These are phyloP conservation scores for Onychomys leucogaster DNA, from an alignment of 2,797 vertebrate species.

Conservation along the genomic window DNA sequence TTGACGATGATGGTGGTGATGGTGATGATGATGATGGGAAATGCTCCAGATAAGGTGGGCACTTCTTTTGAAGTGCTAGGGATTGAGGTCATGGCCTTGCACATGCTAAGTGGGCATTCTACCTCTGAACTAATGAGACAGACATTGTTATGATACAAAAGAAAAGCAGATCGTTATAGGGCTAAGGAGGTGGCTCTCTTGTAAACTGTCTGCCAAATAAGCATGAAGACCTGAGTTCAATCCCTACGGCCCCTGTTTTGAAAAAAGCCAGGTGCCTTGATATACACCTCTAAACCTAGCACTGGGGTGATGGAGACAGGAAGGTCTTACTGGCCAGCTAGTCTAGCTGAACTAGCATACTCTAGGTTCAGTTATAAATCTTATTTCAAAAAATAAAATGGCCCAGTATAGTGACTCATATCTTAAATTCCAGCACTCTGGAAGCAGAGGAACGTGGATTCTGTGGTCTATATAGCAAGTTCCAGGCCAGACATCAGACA, in stretches of 20 bases:
- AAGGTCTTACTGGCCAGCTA: neutral
- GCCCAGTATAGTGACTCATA: neutral
- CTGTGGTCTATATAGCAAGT: neutral
- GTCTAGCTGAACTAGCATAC: neutral
- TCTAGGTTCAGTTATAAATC: neutral
- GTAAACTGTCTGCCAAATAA: neutral
- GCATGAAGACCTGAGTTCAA: neutral
- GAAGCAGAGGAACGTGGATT: neutral
- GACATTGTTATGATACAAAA: constrained; percentile 1
- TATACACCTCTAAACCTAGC: neutral
- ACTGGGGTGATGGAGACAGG: neutral
- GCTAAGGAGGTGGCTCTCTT: neutral
- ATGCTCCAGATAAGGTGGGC: neutral
- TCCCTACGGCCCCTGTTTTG: neutral
- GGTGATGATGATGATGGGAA: neutral
- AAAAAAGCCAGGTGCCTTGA: neutral
- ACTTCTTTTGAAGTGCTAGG: neutral
- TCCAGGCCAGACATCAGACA: neutral
- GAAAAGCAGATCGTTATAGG: neutral
- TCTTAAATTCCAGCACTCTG: neutral
- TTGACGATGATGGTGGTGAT: neutral
- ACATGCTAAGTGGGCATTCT: neutral
- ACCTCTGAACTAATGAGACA: neutral
- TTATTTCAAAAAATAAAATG: neutral
- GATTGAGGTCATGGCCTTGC: neutral